Evolutionary conservation across 2,888 invertebrate genomes (phyloP).

Genomic region (Cheilosia urbana): DNA sequence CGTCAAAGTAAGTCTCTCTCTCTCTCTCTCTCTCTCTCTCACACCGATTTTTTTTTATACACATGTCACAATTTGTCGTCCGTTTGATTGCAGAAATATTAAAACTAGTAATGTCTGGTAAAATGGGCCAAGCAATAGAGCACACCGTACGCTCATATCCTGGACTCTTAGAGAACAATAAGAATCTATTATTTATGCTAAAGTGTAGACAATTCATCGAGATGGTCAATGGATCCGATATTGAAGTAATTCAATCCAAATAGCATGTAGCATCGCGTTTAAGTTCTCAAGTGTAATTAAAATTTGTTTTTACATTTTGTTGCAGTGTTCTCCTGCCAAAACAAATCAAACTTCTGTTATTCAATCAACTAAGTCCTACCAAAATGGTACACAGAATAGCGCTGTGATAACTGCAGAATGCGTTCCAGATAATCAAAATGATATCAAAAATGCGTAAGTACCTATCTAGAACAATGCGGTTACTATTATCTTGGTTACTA

Average conservation of each 20-base stretch:
- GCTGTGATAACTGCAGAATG: slow-evolving; percentile 81
- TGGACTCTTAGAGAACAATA: slow-evolving; percentile 95
- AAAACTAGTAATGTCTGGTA: slow-evolving; percentile 94
- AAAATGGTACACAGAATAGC: slow-evolving; percentile 81
- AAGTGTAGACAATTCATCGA: slow-evolving; percentile 99
- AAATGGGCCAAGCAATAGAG: slow-evolving; percentile 98
- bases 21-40: neutral
- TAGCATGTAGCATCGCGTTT: slow-evolving; percentile 46
- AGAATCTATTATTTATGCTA: slow-evolving; percentile 96
- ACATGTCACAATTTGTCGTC: slow-evolving; percentile 19
- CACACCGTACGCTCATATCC: slow-evolving; percentile 95
- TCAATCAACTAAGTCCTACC: slow-evolving; percentile 88
- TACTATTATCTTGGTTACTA: neutral
- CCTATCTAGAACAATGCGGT: neutral
- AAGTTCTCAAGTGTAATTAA: slow-evolving; percentile 68
- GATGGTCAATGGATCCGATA: slow-evolving; percentile 97
- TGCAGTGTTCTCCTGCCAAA: slow-evolving; percentile 79
- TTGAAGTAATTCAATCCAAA: slow-evolving; percentile 85
- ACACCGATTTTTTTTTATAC: neutral
- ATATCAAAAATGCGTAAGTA: slow-evolving; percentile 79
- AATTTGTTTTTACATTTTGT: slow-evolving; percentile 76
- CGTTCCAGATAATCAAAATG: slow-evolving; percentile 86
- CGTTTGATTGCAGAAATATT: slow-evolving; percentile 90
- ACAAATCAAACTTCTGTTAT: slow-evolving; percentile 91
- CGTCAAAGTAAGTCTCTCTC: slow-evolving; percentile 91